These are phyloP conservation scores for Celastrina argiolus DNA, from an alignment of 2,888 invertebrate species.

Conservation along the genomic window DNA sequence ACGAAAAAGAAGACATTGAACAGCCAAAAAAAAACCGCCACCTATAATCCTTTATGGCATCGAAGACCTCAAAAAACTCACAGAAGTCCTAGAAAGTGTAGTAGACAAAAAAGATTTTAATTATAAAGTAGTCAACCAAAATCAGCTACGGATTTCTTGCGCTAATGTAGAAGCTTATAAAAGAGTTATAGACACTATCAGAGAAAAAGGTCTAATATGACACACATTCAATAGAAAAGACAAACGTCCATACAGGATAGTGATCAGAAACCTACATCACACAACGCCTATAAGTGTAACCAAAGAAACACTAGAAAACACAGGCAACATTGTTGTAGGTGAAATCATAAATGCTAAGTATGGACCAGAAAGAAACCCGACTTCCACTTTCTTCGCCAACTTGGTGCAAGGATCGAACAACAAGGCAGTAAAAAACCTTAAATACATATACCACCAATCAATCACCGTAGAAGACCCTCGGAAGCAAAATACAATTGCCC, in stretches of 20 bases:
- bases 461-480: slow-evolving; percentile 30
- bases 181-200: slow-evolving; percentile 15
- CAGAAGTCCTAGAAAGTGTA: slow-evolving; percentile 16
- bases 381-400: slow-evolving; percentile 37
- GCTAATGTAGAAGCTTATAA: slow-evolving; percentile 6
- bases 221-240: slow-evolving; percentile 36
- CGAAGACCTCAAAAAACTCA: neutral
- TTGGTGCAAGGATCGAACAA: slow-evolving; percentile 29
- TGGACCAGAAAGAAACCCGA: slow-evolving; percentile 33
- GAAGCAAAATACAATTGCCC: slow-evolving; percentile 27
- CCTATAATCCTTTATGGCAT: neutral
- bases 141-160: too few relatives aligned
- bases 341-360: slow-evolving; percentile 29
- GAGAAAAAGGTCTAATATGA: slow-evolving; percentile 32
- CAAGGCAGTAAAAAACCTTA: slow-evolving; percentile 28
- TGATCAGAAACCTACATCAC: slow-evolving; percentile 35
- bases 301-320: slow-evolving; percentile 29
- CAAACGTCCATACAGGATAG: slow-evolving; percentile 30
- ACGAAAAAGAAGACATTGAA: neutral
- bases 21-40: neutral
- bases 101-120: neutral
- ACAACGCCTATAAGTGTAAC: slow-evolving; percentile 31
- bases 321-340: slow-evolving; percentile 19
- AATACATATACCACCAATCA: slow-evolving; percentile 4
- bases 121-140: slow-evolving; percentile 6